Evolutionary conservation across 1,140 invertebrate genomes (phyloP), one percentile per base, ranked within the genome.

Genomic region (Solenopsis invicta): DNA sequence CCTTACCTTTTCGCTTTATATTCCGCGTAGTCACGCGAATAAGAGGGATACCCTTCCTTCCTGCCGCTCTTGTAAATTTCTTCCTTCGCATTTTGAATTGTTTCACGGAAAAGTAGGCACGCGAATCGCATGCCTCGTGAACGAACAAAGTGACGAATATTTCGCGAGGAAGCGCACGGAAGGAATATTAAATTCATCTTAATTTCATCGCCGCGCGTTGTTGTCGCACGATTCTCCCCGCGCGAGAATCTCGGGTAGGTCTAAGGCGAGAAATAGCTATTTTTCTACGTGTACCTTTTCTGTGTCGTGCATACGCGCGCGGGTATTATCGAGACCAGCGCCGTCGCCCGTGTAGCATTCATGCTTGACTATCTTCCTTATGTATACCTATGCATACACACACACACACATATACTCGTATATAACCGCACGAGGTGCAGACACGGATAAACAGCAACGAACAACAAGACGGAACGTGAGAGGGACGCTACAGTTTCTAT

Each of bases 391-490:
- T 50, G 37, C 13, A 69, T 37, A 74, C 12, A 72, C 59, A 76
- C 16, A n/a, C n/a, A n/a, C n/a, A n/a, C n/a, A n/a, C n/a, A n/a
- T n/a, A n/a, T n/a, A n/a, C n/a, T n/a, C n/a, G 29, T 21, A 52
- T n/a, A 37, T 67, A 78, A n/a, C 21, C 56, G 1, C 71, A 45
- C 52, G 37, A 52, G 37, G 6, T 56, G 61, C 59, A 71, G 61
- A 59, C 24, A 69, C 18, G 54, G 52, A 89, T 41, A 85, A 87
- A 90, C 66, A 78, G 62, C 64, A 16, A 85, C 18, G 86, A 88
- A 62, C 69, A 86, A 61, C 76, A 85, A 75, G 86, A 59, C 48
- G 86, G 59, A 41, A 9, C 50, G 61, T 29, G 59, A 64, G 67
- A 24, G 48, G 10, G 74, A 9, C 29, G 50, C 18, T 24, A 29